Evolutionary conservation across 2,113 vertebrate species (phyloP), one percentile per base, ranked within the genome.

Genomic region (Colossoma macropomum): DNA sequence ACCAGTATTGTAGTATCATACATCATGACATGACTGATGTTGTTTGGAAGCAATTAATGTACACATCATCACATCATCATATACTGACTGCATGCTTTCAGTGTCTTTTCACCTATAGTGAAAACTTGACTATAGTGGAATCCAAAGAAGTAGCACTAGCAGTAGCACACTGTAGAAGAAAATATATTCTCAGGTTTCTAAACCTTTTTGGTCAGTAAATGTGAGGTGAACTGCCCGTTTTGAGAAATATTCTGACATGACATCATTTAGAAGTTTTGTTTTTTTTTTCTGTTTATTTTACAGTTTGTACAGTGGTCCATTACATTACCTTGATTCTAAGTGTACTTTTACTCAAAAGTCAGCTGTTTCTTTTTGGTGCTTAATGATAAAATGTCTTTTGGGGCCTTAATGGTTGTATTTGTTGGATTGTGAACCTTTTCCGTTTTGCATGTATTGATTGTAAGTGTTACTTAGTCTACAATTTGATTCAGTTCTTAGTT

Each of bases 151-250:
- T 41, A 81, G 79, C 38, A 52, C 32, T 81, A 81, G 71, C 28
- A 19, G 66, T 79, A 79, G 77, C 77, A 69, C 71, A 75, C 80
- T 75, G 80, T 81, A 73, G 38, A 65, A 73, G 25, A 75, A 75
- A 70, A 75, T 27, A 27, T 62, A 25, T 25, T 81, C 80, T 81
- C 71, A 81, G 80, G 80, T 81, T 81, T 30, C 45, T 66, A 28
- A 59, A 52, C 7, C 7, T n/a, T 80, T 27, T 72, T 23, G 56
- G n/a, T 73, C 78, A 68, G 71, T 80, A 70, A 56, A 52, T 80
- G 50, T 30, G 52, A n/a, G 54, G 41, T 3, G 19, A 56, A 7
- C 54, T 74, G 62, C 60, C 80, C 28, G 28, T 66, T 65, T 50
- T 15, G 54, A 81, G 48, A 21, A 30, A n/a, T 62, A 21, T 17